Base-by-base conservation (phyloP, 2,888 invertebrate genomes). In the Tanytarsus gracilentus region DNA sequence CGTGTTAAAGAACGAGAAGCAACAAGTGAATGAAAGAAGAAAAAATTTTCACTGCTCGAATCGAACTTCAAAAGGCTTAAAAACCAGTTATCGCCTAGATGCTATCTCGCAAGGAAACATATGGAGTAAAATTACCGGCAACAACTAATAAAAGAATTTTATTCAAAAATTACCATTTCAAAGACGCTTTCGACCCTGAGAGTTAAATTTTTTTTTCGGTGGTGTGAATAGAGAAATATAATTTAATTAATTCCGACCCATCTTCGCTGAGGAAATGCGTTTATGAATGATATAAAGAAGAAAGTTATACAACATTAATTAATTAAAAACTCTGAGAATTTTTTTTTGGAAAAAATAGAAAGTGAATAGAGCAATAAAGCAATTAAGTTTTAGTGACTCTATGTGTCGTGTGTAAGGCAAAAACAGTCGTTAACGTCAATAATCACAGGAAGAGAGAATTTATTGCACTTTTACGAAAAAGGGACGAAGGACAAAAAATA, bases 81-180 rank as follows among this genome's bases (percentile, higher is more conserved):
- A 58, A 58, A 58, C 58, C 58, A 48, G 58, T 58, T 58, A 58
- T 58, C 58, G 58, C 48, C 48, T 58, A 44, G 58, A 58, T 40
- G 48, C 14, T 48, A 48, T 48, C 58, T 44, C 48, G 9, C 11
- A 9, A 29, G 29, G 51, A 29, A 51, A 51, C 51, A 51, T 51
- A 51, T 51, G 51, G 51, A 51, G 51, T 50, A 26, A 16, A 27
- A 50, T 16, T 9, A 48, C 18, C 50, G 23, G 16, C 27, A 26
- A 50, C 25, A 26, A 50, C 25, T 9, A 25, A 30, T 27, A 11
- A 7, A 21, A 51, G 30, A 30, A 30, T 8, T 30, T 30, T 11
- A 8, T 30, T 30, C 6, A 30, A 11, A 30, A 30, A 30, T 30
- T 30, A 30, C 30, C 30, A 30, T 30, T 30, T 30, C 30, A 30